Percentiles rank a stretch among this genome's conserved stretches.
Conservation (phyloP, 2,888 invertebrate species). For the Drosophila kanekoi region DNA sequence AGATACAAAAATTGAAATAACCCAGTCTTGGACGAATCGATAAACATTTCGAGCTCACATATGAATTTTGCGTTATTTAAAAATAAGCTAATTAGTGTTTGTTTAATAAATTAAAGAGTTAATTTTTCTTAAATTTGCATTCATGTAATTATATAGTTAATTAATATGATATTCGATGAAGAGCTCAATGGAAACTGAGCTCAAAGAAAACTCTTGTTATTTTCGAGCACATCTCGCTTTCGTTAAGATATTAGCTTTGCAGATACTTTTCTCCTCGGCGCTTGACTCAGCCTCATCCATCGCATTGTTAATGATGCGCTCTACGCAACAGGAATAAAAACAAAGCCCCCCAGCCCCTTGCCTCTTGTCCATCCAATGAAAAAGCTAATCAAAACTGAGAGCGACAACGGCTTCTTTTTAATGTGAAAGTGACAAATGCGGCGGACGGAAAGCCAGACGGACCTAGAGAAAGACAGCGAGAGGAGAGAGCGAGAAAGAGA, state of each 20-base stretch:
- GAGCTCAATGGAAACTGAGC: too few relatives aligned
- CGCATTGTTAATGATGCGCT: slow-evolving; percentile 2
- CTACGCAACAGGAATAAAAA: slow-evolving; percentile 13
- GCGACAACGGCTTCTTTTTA: slow-evolving; percentile 40
- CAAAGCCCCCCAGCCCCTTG: slow-evolving; percentile 9
- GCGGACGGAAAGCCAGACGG: slow-evolving; percentile 2
- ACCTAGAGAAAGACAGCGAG: background rate
- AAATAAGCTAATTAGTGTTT: too few relatives aligned
- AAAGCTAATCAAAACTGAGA: slow-evolving; percentile 39
- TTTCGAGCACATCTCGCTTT: background rate
- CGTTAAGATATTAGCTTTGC: slow-evolving; percentile 15
- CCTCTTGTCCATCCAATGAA: too few relatives aligned
- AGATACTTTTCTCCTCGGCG: slow-evolving; percentile 6
- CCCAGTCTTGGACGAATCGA: too few relatives aligned
- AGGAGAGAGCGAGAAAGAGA: background rate
- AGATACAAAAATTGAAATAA: too few relatives aligned
- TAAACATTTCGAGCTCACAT: too few relatives aligned
- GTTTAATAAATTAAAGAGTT: too few relatives aligned
- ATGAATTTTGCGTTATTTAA: too few relatives aligned
- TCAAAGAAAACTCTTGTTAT: too few relatives aligned
- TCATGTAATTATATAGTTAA: too few relatives aligned
- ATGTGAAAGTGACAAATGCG: slow-evolving; percentile 77
- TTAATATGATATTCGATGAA: too few relatives aligned
- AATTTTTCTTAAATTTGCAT: too few relatives aligned
- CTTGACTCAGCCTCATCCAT: slow-evolving; percentile 1